Base-by-base conservation (phyloP, 1,140 invertebrate genomes). In the Hormaphis cornu region DNA sequence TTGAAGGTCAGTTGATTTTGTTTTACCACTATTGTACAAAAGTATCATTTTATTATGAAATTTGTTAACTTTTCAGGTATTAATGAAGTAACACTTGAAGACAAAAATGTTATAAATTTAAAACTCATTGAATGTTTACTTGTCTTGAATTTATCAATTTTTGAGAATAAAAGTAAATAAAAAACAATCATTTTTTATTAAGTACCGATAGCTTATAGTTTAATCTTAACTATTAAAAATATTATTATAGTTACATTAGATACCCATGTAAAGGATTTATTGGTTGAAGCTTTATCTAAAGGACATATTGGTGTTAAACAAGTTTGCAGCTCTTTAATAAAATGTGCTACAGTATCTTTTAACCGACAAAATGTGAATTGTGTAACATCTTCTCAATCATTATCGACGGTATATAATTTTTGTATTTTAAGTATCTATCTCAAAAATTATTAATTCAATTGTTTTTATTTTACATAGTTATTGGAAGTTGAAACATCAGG, bases 291-390 rank as follows among this genome's bases (percentile, higher is more conserved):
- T 12, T 37, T 71, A 22, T 63, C 58, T 53, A 50, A 52, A 42
- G 70, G 70, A 20, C 37, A 71, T 18, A 66, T 71, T 40, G 58
- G 56, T 37, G 53, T 71, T 48, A 71, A 71, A 63, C 70, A 71
- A 63, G 70, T 71, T 16, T 71, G 70, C 44, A 61, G 50, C 8
- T 63, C 70, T 14, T 66, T 71, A 37, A 66, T 66, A 35, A 50
- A 26, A 14, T 66, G 61, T 66, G 61, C 61, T 66, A 66, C 61
- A 50, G 44, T 66, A 50, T 66, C 58, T 63, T 24, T 37, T 33
- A 63, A 58, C 44, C 44, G 70, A 54, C 30, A 50, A n/a, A 37
- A n/a, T 42, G 10, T 30, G 22, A 48, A 71, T 37, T 42, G 16
- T 35, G 9, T 50, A 33, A 66, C 28, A 16, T 35, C 61, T 20